Percentiles rank a stretch among this genome's conserved stretches.
phyloP scores from a whole-genome alignment of 2,888 invertebrate genomes.

The Apeira syringaria region DNA sequence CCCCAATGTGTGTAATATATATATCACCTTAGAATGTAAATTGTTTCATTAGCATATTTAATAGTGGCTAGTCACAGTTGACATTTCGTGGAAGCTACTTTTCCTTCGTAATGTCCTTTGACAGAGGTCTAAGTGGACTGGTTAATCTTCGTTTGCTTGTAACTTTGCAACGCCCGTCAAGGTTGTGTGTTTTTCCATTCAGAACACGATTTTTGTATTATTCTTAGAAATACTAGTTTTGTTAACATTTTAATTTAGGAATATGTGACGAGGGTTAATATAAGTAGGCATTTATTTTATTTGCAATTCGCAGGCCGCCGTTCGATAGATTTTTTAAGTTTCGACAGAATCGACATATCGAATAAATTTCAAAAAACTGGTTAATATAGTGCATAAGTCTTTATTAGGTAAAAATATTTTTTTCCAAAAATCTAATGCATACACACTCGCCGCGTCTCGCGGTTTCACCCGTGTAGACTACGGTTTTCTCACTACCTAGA shows the following conservation, averaged over 20 bases:
- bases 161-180: constrained; percentile 29
- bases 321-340: too few relatives aligned
- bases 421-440: too few relatives aligned
- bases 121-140: constrained; percentile 31
- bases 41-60: constrained; percentile 54
- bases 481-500: too few relatives aligned
- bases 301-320: too few relatives aligned
- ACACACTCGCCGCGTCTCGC: too few relatives aligned
- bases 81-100: constrained; percentile 36
- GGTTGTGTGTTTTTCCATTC: constrained; percentile 37
- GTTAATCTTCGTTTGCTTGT: constrained; percentile 24
- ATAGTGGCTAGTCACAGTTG: constrained; percentile 42
- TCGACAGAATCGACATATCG: too few relatives aligned
- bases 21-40: constrained; percentile 40
- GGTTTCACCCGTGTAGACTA: too few relatives aligned
- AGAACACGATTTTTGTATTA: constrained; percentile 28
- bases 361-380: too few relatives aligned
- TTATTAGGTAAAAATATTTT: too few relatives aligned
- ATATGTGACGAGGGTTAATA: too few relatives aligned
- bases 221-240: constrained; percentile 24
- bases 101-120: constrained; percentile 16
- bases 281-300: too few relatives aligned
- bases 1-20: constrained; percentile 18
- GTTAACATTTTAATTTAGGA: constrained; percentile 14
- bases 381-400: too few relatives aligned